phyloP scores from a whole-genome alignment of 2,113 vertebrate genomes.

The Cacatua alba region DNA sequence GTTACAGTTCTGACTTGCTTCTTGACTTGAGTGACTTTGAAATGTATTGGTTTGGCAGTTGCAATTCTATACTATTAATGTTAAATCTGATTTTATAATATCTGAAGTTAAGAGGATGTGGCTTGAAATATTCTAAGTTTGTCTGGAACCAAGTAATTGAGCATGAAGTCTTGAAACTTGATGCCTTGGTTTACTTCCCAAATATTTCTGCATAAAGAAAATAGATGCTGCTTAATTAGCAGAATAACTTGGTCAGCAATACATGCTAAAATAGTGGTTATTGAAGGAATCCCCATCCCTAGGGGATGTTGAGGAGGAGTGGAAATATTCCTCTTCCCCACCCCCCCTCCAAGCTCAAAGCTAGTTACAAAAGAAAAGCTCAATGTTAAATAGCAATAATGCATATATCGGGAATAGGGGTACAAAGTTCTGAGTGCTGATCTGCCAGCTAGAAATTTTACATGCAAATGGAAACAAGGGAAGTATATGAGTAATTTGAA shows the following conservation, averaged over 20 bases:
- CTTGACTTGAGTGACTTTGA: background rate
- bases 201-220: background rate
- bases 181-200: background rate
- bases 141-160: background rate
- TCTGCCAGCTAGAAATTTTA: background rate
- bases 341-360: background rate
- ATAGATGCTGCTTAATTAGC: background rate
- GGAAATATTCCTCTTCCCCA: background rate
- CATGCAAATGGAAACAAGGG: background rate
- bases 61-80: background rate
- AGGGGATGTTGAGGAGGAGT: background rate
- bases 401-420: background rate
- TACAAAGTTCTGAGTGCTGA: background rate
- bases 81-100: background rate
- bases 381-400: background rate
- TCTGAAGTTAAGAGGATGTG: background rate
- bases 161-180: background rate
- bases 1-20: background rate
- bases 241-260: background rate
- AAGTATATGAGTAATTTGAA: background rate
- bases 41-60: background rate
- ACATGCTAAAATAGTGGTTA: background rate
- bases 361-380: background rate
- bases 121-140: background rate
- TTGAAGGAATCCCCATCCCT: background rate